Base-by-base conservation (phyloP, 2,797 vertebrate genomes). In the Gastrophryne carolinensis region DNA sequence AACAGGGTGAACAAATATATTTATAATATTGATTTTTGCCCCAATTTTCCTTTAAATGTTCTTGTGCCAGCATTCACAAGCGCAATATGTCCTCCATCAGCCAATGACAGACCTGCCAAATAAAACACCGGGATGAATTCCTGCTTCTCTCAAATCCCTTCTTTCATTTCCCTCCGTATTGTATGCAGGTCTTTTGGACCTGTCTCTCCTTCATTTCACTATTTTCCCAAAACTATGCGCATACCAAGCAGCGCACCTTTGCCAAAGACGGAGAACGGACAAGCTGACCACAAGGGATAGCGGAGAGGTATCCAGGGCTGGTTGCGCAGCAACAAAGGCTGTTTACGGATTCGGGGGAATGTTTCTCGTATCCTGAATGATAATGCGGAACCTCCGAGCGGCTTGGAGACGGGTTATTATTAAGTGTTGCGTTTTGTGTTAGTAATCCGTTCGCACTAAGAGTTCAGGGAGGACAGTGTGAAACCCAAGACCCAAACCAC, bases 391-490 rank as follows among this genome's bases (percentile, higher is more conserved):
- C 64, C 39, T 41, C 34, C 41, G 12, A 37, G 71, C n/a, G 60
- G 58, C 32, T 64, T 56, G 32, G 24, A 26, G 17, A 15, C 37
- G 49, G 58, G 71, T 41, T 64, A 63, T 41, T 64, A 63, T 54
- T 44, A 21, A 29, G 12, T 73, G 49, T 65, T 74, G 56, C 32
- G 44, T 74, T 74, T 26, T 34, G 61, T 74, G 50, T 47, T 62
- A 47, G 52, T 74, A 74, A 74, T 74, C 50, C 50, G 49, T 52
- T 66, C 50, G n/a, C 72, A 35, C 72, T 54, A 68, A 56, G 39
- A 68, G 65, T 68, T 68, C 65, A 68, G 10, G 32, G 23, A 68
- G 65, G 65, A 68, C 65, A 68, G 56, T n/a, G 34, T 68, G 65
- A 68, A 68, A 68, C 65, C 8, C 23, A 34, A 68, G 34, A 37